Evolutionary conservation across 2,888 invertebrate species (phyloP), one percentile per base, ranked within the genome.

Genomic region (Drosophila longiperda): DNA sequence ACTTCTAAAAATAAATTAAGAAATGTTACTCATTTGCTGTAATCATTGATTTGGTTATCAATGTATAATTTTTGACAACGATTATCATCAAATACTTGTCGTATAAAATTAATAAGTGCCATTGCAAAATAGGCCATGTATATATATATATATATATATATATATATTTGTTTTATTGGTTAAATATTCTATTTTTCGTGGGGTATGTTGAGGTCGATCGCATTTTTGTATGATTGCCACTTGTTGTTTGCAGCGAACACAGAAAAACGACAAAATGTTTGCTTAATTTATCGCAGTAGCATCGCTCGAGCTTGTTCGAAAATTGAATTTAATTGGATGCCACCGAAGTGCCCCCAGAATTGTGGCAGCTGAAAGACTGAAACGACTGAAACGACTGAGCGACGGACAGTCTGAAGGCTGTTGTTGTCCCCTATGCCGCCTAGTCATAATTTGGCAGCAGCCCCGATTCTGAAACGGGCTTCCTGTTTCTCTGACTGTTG

Each of bases 301-400:
- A 91, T 89, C 87, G 80, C 73, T 48, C 48, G 83, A 63, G 72
- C 77, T 78, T 77, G 86, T 85, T 88, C 70, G 74, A 73, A 84
- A 89, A 90, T 86, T 88, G 78, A 89, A 90, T 90, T 89, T 89
- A 89, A 89, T 90, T 90, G 91, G 89, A 88, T 90, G 90, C 90
- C 83, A 79, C 80, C 73, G 79, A 67, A 75, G 67, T 73, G 64
- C 72, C 75, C 66, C 69, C 55, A 80, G 77, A 77, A 78, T 50
- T 64, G 70, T 65, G 62, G 54, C 54, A 60, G 33, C 26, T 53
- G 49, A 49, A 23, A 45, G 8, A 40, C 36, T 12, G 26, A 38
- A 6, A 15, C 26, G 26, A 42, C n/a, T 50, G 34, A 49, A 36
- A 36, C 33, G n/a, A 57, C 38, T 29, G 45, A 29, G 9, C 38